These are phyloP conservation scores for Synodontis membranacea DNA, from an alignment of 2,113 vertebrate genomes.

Conservation along the genomic window DNA sequence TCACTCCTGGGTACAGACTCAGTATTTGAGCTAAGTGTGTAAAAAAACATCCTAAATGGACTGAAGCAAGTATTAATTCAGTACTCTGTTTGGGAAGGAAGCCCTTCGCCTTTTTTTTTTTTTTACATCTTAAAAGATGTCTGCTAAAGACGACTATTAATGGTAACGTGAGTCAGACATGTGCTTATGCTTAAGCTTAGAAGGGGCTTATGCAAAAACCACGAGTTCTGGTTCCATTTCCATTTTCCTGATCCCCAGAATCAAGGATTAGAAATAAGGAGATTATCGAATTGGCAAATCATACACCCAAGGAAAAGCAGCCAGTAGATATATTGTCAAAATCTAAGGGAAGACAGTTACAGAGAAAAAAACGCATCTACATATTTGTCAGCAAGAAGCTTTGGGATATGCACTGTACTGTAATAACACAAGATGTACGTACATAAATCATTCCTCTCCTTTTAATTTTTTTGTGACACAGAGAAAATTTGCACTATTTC, in stretches of 20 bases:
- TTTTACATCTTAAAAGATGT: not conserved
- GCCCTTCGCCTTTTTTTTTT: not conserved
- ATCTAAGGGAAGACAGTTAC: not conserved
- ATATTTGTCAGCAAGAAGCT: conserved; percentile 19
- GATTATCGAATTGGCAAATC: conserved; percentile 30
- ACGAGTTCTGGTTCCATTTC: conserved; percentile 4
- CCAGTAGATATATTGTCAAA: conserved; percentile 8
- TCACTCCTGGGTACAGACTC: not conserved
- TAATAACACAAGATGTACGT: not conserved
- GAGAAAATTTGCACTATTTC: not conserved
- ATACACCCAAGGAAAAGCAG: not conserved
- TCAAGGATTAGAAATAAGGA: conserved; percentile 27
- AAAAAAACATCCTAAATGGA: not conserved
- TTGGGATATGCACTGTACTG: not conserved
- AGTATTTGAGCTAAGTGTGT: not conserved
- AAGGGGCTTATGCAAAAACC: conserved; percentile 36
- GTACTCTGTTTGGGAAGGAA: not conserved
- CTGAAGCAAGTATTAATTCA: not conserved
- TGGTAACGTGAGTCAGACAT: conserved; percentile 10
- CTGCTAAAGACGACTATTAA: not conserved
- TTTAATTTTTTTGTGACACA: not conserved
- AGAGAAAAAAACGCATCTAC: not conserved
- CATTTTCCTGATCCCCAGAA: not conserved
- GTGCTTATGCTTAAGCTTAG: no score
- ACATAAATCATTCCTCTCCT: not conserved